Percentiles rank a stretch among this genome's conserved stretches.
phyloP scores from a whole-genome alignment of 2,888 invertebrate genomes.

The Catotricha subobsoleta region DNA sequence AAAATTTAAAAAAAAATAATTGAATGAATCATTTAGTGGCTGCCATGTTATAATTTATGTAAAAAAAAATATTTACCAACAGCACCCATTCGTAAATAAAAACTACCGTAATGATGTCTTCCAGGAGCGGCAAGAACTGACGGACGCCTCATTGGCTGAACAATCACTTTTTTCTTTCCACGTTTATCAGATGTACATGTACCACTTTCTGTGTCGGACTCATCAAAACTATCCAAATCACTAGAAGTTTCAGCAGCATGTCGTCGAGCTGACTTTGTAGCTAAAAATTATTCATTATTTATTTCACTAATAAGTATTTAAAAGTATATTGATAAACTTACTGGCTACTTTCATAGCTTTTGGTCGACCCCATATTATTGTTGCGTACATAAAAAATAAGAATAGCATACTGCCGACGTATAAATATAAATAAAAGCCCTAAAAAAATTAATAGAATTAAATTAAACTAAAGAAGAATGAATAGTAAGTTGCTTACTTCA shows the following conservation, averaged over 20 bases:
- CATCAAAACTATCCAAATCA: slow-evolving; percentile 41
- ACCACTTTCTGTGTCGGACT: slow-evolving; percentile 32
- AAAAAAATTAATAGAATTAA: slow-evolving; percentile 14
- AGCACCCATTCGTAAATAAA: slow-evolving; percentile 82
- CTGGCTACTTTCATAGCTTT: slow-evolving; percentile 35
- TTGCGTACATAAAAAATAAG: slow-evolving; percentile 66
- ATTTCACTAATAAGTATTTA: not conserved
- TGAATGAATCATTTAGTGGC: slow-evolving; percentile 4
- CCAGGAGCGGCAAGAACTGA: slow-evolving; percentile 34
- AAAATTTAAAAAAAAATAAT: not conserved
- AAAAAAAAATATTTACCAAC: slow-evolving; percentile 51
- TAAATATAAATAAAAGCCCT: slow-evolving; percentile 74
- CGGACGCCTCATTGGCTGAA: slow-evolving; percentile 31
- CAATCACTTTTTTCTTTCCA: slow-evolving; percentile 18
- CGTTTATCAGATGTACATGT: slow-evolving; percentile 17
- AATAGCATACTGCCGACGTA: slow-evolving; percentile 77
- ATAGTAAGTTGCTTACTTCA: slow-evolving; percentile 42
- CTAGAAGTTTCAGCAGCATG: slow-evolving; percentile 10
- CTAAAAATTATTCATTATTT: slow-evolving; percentile 1
- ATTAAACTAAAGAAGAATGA: not conserved
- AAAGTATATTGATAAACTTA: slow-evolving; percentile 25
- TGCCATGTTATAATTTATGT: slow-evolving; percentile 8
- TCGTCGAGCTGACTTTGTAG: not conserved
- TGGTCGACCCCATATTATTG: slow-evolving; percentile 48
- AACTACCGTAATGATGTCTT: slow-evolving; percentile 73